Evolutionary conservation across 2,113 vertebrate species (phyloP), one percentile per base, ranked within the genome.

Genomic region (Entelurus aequoreus): DNA sequence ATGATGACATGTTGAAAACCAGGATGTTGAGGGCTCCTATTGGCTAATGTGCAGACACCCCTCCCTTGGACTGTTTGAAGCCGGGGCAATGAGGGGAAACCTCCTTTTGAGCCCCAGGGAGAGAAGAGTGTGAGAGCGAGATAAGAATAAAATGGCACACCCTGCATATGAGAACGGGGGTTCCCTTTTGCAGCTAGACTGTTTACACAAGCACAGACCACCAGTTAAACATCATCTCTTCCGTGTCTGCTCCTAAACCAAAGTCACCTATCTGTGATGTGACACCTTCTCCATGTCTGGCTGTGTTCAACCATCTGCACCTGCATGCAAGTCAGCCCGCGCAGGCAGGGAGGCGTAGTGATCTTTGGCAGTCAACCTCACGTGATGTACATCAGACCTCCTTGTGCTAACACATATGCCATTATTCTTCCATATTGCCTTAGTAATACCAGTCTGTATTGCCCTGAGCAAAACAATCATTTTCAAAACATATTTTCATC

Each of bases 91-190:
- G 0, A 65, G 77, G 78, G 60, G 48, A 80, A 48, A 79, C 84
- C 86, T 69, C 48, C 21, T 63, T 1, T 15, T 56, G 84, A 84
- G 84, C 85, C 87, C 80, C 86, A 76, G 56, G 48, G 49, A 69
- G 58, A 67, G 42, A 60, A 35, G 79, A 82, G 81, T 86, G 84
- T 76, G 40, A 63, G 62, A 48, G 63, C 48, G 40, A 88, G 89
- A 90, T 91, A 91, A 89, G 78, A 69, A 63, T 35, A 21, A 64
- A 38, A 46, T 10, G 86, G 63, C 87, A 84, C 88, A 56, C 87
- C 88, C 88, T 65, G 14, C 44, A 67, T n/a, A 74, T 69, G 57
- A 54, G 65, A 64, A 68, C 73, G 66, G 69, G 80, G 81, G 59
- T 84, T 84, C 72, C 76, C 74, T 68, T 8, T 52, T 28, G 64